Evolutionary conservation across 2,888 invertebrate species (phyloP), one percentile per base, ranked within the genome.

Genomic region (Physocephala rufipes): DNA sequence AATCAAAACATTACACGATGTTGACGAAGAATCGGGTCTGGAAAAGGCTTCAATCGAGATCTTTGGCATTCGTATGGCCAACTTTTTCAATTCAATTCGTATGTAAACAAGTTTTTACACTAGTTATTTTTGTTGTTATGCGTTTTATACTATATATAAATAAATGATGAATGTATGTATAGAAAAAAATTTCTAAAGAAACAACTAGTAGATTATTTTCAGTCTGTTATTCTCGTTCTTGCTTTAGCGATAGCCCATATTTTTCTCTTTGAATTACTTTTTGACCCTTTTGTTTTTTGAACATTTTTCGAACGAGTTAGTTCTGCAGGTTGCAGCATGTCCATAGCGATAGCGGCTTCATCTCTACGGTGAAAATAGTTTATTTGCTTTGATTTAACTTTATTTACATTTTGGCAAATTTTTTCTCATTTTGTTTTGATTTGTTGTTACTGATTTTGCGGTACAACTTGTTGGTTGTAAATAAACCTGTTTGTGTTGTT

Each of bases 41-140:
- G 78, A 78, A 76, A 78, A 76, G 79, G 81, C 82, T 74, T 84
- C 83, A 75, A 82, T 83, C 81, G 83, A 83, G 80, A 82, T 83
- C 80, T 83, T 83, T 80, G 84, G 84, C 79, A 81, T 82, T 78
- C 83, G 83, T 77, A 84, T 84, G 84, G 82, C 84, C 80, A 83
- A 82, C 82, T 84, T 84, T 82, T 83, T 84, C 78, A 84, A 84
- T 79, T 75, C 67, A 55, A 80, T 84, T 83, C 83, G 84, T 84
- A 84, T 82, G 84, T 84, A 83, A 83, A 82, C 82, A 79, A 82
- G 81, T 82, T 82, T 82, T 80, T 82, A 81, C 79, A 78, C 81
- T 81, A 80, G 71, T 72, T 36, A 16, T 67, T 45, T 19, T 67
- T 53, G 55, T 12, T 49, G 49, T 49, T 49, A 15, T 49, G n/a